phyloP scores from a whole-genome alignment of 2,888 invertebrate species.

The Ophion obscuratus region DNA sequence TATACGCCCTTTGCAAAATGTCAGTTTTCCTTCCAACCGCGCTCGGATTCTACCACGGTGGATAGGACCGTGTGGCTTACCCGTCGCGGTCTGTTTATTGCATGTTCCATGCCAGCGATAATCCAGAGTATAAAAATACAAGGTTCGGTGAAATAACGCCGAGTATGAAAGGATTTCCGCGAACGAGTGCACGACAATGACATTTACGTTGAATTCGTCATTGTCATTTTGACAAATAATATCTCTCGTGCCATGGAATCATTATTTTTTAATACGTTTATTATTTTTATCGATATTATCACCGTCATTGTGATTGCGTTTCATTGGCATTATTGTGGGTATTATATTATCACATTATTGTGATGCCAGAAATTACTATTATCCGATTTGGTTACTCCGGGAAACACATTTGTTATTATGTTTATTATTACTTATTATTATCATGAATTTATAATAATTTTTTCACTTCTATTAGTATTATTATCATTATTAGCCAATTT shows the following conservation, averaged over 20 bases:
- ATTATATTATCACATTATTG: not conserved
- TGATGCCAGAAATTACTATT: not conserved
- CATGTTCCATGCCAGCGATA: constrained; percentile 53
- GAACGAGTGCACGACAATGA: constrained; percentile 28
- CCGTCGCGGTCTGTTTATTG: constrained; percentile 66
- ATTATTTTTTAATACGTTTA: not conserved
- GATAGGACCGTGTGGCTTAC: constrained; percentile 54
- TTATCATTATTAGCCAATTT: too few species aligned
- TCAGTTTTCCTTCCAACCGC: constrained; percentile 4
- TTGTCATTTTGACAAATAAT: constrained; percentile 18
- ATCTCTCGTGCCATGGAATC: not conserved
- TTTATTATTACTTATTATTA: too few species aligned
- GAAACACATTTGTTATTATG: too few species aligned
- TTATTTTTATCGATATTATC: not conserved
- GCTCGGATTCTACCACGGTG: constrained; percentile 12
- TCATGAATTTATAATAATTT: too few species aligned
- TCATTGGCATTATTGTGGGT: not conserved
- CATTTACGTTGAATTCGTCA: constrained; percentile 30
- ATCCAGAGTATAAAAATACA: constrained; percentile 19
- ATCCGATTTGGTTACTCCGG: too few species aligned
- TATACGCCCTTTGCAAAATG: constrained; percentile 43
- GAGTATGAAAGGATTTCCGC: constrained; percentile 54
- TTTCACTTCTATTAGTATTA: too few species aligned
- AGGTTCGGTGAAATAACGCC: constrained; percentile 46
- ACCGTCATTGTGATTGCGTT: not conserved